A percentile compares a stretch with the other conserved stretches of the same genome.
Conservation (phyloP, 2,113 vertebrate species). For the Talpa occidentalis region DNA sequence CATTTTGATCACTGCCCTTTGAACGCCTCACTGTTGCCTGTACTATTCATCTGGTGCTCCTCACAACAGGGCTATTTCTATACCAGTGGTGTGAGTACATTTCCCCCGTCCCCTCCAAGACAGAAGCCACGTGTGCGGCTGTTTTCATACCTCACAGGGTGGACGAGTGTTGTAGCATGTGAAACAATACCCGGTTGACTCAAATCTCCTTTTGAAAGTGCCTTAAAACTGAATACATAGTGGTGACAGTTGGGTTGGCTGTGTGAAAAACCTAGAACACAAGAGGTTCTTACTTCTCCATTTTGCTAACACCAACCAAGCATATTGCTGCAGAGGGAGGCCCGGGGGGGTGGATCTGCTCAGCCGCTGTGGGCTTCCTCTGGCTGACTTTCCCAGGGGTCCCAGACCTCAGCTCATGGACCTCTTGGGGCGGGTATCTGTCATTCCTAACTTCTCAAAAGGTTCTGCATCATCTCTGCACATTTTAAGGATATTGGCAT, state of each 20-base stretch:
- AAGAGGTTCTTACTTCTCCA: conserved; percentile 40
- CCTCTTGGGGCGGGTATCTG: not conserved
- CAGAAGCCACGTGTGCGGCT: not conserved
- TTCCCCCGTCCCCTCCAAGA: not conserved
- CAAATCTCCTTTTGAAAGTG: conserved; percentile 22
- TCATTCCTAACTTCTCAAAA: not conserved
- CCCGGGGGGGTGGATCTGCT: not conserved
- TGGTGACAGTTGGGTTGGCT: not conserved
- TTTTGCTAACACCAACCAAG: not conserved
- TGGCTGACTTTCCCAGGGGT: not conserved
- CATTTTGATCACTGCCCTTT: not conserved
- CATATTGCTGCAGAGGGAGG: not conserved
- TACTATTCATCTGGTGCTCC: not conserved
- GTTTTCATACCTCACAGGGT: not conserved
- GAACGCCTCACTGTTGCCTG: not conserved
- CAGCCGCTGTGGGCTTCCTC: not conserved
- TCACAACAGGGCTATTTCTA: not conserved
- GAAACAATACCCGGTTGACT: not conserved
- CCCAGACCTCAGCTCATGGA: not conserved
- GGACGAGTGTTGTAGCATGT: not conserved
- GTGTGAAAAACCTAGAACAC: not conserved
- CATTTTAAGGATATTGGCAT: not conserved
- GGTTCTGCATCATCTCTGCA: not conserved
- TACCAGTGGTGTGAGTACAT: not conserved
- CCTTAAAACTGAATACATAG: conserved; percentile 45